Conservation (phyloP, 2,113 vertebrate species). For the Indri indri region DNA sequence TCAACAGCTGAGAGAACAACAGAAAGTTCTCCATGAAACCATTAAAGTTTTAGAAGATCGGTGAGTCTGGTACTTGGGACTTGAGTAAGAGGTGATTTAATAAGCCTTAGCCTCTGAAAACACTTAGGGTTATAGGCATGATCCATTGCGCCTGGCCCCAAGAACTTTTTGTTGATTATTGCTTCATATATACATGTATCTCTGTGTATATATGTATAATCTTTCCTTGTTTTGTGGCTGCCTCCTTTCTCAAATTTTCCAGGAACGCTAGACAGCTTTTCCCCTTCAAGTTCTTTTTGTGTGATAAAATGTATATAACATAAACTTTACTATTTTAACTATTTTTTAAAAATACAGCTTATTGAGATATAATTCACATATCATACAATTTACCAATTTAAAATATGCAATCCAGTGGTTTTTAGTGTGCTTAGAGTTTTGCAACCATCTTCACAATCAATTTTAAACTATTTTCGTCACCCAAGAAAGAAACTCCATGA, state of each 20-base stretch:
- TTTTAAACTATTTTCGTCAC: too few relatives aligned
- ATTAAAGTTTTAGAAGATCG: conserved; percentile 93
- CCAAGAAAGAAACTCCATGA: too few relatives aligned
- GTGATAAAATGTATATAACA: not conserved
- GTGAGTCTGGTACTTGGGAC: conserved; percentile 80
- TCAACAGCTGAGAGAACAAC: conserved; percentile 94
- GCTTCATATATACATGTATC: not conserved
- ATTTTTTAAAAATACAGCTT: not conserved
- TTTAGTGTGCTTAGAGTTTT: too few relatives aligned
- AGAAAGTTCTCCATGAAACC: conserved; percentile 92
- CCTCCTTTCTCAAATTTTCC: not conserved
- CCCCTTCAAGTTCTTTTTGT: not conserved
- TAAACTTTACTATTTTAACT: not conserved
- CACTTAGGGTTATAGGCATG: too few relatives aligned
- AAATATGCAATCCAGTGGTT: too few relatives aligned
- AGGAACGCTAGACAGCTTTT: not conserved
- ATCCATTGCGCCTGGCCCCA: too few relatives aligned
- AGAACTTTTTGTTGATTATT: not conserved
- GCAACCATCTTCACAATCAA: too few relatives aligned
- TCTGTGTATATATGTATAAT: not conserved
- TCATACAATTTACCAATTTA: too few relatives aligned
- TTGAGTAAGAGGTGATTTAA: conserved; percentile 17
- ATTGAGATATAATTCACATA: not conserved
- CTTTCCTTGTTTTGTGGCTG: not conserved
- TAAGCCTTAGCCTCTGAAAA: too few relatives aligned